These are phyloP conservation scores for Panagrolaimus sp. DNA, from an alignment of 1,140 invertebrate species.

Conservation along the genomic window DNA sequence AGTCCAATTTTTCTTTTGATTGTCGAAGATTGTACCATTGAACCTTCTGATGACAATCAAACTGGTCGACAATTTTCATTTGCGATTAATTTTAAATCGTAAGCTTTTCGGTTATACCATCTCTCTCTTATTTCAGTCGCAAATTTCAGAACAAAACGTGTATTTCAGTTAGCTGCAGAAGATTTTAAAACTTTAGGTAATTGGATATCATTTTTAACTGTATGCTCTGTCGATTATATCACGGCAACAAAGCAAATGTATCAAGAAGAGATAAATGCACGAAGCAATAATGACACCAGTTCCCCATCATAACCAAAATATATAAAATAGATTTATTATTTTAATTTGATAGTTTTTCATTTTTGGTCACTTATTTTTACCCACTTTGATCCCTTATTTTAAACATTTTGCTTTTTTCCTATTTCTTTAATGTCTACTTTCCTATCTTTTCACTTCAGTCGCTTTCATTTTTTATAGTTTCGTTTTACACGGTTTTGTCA, in stretches of 20 bases:
- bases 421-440: background rate
- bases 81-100: conserved; percentile 41
- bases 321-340: too few relatives aligned
- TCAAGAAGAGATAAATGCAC: background rate
- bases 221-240: conserved; percentile 41
- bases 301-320: background rate
- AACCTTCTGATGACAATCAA: conserved; percentile 35
- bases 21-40: conserved; percentile 38
- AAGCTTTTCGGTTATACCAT: conserved; percentile 15
- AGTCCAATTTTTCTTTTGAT: conserved; percentile 34
- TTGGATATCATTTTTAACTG: conserved; percentile 37
- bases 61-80: conserved; percentile 37
- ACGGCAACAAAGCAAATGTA: conserved; percentile 35
- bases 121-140: conserved; percentile 12
- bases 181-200: conserved; percentile 34
- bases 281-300: background rate
- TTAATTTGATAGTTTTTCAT: too few relatives aligned
- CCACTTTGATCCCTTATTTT: background rate
- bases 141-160: conserved; percentile 36
- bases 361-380: too few relatives aligned
- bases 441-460: background rate
- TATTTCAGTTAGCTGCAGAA: conserved; percentile 32
- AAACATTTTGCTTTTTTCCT: background rate
- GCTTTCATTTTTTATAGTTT: background rate
- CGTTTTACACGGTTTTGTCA: too few relatives aligned